Percentiles rank a stretch among this genome's conserved stretches.
phyloP scores from a whole-genome alignment of 2,888 invertebrate species.

The Eilema griseolum region DNA sequence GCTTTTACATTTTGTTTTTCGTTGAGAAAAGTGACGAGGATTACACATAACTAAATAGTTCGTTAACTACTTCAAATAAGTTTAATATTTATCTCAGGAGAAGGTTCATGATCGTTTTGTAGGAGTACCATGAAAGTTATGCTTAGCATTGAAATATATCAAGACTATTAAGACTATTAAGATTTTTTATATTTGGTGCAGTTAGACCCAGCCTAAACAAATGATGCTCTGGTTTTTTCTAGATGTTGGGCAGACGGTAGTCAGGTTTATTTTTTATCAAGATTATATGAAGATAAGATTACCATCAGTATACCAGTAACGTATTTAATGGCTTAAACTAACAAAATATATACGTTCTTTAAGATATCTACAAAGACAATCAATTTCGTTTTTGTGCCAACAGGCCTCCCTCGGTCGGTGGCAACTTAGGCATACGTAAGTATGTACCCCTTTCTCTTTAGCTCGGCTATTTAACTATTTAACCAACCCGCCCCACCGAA shows the following conservation, averaged over 20 bases:
- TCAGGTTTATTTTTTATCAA: no score
- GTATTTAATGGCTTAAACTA: slow-evolving; percentile 9
- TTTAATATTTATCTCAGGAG: neutral
- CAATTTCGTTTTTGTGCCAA: slow-evolving; percentile 49
- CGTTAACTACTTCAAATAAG: neutral
- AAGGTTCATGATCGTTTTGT: no score
- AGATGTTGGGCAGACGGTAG: no score
- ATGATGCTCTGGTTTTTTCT: no score
- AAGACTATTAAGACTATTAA: no score
- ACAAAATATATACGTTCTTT: slow-evolving; percentile 17
- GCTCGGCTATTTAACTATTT: slow-evolving; percentile 81
- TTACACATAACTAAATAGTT: neutral
- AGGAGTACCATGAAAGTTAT: no score
- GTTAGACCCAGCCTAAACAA: no score
- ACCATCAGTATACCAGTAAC: neutral
- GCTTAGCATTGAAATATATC: no score
- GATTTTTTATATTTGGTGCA: no score
- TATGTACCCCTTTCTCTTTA: slow-evolving; percentile 63
- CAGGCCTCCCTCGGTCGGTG: slow-evolving; percentile 46
- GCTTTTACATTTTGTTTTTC: neutral
- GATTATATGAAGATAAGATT: no score
- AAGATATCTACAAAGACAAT: slow-evolving; percentile 33
- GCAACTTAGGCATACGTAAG: slow-evolving; percentile 52
- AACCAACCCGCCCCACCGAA: slow-evolving; percentile 70
- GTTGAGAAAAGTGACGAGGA: neutral